Evolutionary conservation across 2,797 vertebrate species (phyloP), one percentile per base, ranked within the genome.

Genomic region (Passerculus sandwichensis): DNA sequence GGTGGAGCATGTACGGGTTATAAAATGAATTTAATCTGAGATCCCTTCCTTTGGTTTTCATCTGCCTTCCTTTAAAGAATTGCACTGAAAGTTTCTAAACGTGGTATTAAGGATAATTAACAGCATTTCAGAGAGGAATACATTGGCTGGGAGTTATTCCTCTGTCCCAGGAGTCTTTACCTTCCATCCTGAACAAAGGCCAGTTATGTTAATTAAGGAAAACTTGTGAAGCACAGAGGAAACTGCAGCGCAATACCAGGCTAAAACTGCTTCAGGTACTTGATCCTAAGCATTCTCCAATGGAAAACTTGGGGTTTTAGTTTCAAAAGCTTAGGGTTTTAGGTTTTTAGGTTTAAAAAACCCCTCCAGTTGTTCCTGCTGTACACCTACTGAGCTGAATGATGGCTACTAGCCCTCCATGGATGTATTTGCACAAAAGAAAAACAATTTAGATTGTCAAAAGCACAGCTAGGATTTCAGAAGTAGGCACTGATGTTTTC

Each of bases 191-290:
- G 73, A 95, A 32, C 34, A 82, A 93, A 48, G 74, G 71, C 93
- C 82, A 88, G 36, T 59, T 90, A 54, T 45, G 70, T 91, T 93
- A 93, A 96, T 96, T 96, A 97, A 95, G 60, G 94, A 93, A 96
- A 97, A 80, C 61, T 62, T 65, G 29, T 80, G 72, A 88, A 94
- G 51, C 77, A 90, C 76, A 86, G 86, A 88, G 67, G 71, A 93
- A 96, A 72, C 71, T 47, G 27, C 42, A 44, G 25, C 72, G 47
- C 16, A 74, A 10, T 64, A 50, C 60, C 80, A 84, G 78, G 18
- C 62, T 91, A 84, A 86, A 96, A 88, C 19, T 88, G 30, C 51
- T 83, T 94, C 71, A 78, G 61, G n/a, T 73, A 27, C 10, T 53
- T 83, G 26, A 62, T 59, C 26, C 61, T 45, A 75, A 50, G 8